These are phyloP conservation scores for Adela reaumurella DNA, from an alignment of 2,888 invertebrate species.

Conservation along the genomic window DNA sequence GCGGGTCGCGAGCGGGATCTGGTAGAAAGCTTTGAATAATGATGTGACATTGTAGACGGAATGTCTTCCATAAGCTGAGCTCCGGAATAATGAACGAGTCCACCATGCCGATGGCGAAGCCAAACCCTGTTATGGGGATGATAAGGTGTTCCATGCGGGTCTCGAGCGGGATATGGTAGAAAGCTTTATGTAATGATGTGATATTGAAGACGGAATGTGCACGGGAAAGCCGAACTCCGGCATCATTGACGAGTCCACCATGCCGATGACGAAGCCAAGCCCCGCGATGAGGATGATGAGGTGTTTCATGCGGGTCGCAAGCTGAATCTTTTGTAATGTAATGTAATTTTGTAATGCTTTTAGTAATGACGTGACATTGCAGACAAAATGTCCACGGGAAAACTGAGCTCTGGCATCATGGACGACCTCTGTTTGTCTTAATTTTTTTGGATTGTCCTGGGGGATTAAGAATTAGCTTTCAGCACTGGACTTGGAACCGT, in stretches of 20 bases:
- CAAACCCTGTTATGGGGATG: slow-evolving; percentile 93
- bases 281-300: slow-evolving; percentile 95
- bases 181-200: no score
- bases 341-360: not conserved
- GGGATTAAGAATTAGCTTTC: no score
- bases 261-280: slow-evolving; percentile 97
- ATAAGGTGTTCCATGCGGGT: slow-evolving; percentile 88
- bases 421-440: no score
- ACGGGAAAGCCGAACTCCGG: slow-evolving; percentile 97
- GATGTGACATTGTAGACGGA: no score
- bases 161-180: slow-evolving; percentile 96
- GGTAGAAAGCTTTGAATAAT: no score
- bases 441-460: no score
- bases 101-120: slow-evolving; percentile 99
- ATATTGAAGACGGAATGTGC: no score
- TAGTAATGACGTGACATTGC: not conserved
- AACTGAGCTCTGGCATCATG: no score
- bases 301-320: slow-evolving; percentile 86
- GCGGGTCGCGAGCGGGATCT: slow-evolving; percentile 93
- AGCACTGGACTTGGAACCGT: no score
- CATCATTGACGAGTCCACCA: slow-evolving; percentile 99
- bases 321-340: slow-evolving; percentile 76
- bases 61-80: slow-evolving; percentile 96
- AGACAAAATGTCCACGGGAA: no score
- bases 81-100: slow-evolving; percentile 99